Base-by-base conservation (phyloP, 1,140 invertebrate species). In the Chrysomallon squamiferum region DNA sequence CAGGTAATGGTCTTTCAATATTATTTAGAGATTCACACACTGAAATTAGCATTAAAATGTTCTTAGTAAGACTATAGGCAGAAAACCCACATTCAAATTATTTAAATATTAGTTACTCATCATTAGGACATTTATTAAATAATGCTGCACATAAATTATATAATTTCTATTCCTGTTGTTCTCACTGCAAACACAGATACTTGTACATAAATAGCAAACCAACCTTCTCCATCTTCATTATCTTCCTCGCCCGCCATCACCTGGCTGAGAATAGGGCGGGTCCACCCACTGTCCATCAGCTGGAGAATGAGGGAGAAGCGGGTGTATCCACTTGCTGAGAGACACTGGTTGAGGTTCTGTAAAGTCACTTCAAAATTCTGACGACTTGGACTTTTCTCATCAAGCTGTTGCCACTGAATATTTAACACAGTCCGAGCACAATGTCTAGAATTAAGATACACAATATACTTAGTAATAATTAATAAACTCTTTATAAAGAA, bases 181-280 rank as follows among this genome's bases (percentile, higher is more conserved):
- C n/a, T n/a, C n/a, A n/a, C n/a, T n/a, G n/a, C 35, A 38, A 38
- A 38, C 15, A 38, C 5, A 7, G 35, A 38, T 7, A 7, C 35
- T 38, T 38, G 35, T 38, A 38, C 5, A 15, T 7, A 15, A 30
- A 25, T 11, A 22, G 11, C 22, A 32, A n/a, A 71, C 56, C 43
- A 15, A 68, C 64, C 70, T 59, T 73, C 68, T 25, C 66, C 66
- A 49, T 77, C 69, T 22, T 65, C 65, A 38, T 69, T 64, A n/a
- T 76, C 74, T 13, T 74, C 69, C 32, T 76, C 75, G 45, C 73
- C 72, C 30, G 74, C 73, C 78, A 80, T 80, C 4, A 80, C 72
- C 52, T 71, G 66, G n/a, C 69, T 69, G 3, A 80, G 66, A 2
- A 59, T 71, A 0, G 76, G 74, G 62, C 77, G 67, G 27, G 72